Evolutionary conservation across 2,113 vertebrate genomes (phyloP).

Genomic region (Albula goreensis): DNA sequence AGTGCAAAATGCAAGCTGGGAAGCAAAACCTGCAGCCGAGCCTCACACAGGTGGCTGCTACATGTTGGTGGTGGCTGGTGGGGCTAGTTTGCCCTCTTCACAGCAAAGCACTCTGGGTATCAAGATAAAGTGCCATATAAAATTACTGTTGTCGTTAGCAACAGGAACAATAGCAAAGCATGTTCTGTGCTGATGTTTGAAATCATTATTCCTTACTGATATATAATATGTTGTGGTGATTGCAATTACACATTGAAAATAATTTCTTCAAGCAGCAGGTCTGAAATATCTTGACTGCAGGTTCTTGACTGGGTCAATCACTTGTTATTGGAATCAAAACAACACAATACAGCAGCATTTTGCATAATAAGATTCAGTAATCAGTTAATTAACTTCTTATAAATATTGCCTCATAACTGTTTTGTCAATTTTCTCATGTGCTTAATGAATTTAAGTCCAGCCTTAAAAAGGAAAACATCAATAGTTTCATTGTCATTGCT

Average conservation of each 20-base stretch:
- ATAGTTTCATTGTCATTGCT: neutral
- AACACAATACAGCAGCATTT: neutral
- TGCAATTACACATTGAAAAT: neutral
- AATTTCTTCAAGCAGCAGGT: neutral
- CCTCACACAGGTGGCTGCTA: too few relatives aligned
- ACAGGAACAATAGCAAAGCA: neutral
- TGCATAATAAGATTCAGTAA: slow-evolving; percentile 15
- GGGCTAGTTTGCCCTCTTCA: too few relatives aligned
- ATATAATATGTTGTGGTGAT: neutral
- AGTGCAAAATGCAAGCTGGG: neutral
- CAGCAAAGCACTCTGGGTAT: too few relatives aligned
- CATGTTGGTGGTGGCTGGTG: too few relatives aligned
- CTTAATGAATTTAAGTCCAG: neutral
- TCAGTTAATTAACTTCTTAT: slow-evolving; percentile 16
- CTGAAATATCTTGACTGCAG: neutral
- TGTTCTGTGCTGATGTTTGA: neutral
- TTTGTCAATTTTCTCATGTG: slow-evolving; percentile 16
- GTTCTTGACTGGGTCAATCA: neutral
- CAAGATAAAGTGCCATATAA: too few relatives aligned
- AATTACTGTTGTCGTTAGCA: too few relatives aligned
- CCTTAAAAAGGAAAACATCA: neutral
- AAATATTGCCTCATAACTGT: slow-evolving; percentile 14
- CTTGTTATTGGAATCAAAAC: slow-evolving; percentile 1
- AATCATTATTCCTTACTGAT: neutral
- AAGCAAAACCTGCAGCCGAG: neutral